phyloP scores from a whole-genome alignment of 2,797 vertebrate genomes.

The Holocentrus rufus region DNA sequence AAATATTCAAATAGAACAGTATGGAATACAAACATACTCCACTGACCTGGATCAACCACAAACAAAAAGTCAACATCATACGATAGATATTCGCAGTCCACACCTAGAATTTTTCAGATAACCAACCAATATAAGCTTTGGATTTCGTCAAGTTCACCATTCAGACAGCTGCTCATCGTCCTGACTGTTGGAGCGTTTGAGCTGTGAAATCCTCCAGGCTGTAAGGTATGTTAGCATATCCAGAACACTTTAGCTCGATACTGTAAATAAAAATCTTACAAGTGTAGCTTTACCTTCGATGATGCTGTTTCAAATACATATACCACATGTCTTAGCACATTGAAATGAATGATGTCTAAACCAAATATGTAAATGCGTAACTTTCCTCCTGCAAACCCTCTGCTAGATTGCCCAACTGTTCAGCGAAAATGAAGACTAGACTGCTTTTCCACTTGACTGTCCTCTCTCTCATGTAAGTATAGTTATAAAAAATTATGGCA shows the following conservation, averaged over 20 bases:
- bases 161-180: not conserved
- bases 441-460: constrained; percentile 30
- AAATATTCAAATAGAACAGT: constrained; percentile 22
- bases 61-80: not conserved
- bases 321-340: no score
- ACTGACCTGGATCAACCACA: not conserved
- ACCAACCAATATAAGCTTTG: constrained; percentile 29
- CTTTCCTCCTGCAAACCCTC: not conserved
- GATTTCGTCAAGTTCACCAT: not conserved
- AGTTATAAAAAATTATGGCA: not conserved
- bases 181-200: not conserved
- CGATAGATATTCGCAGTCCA: constrained; percentile 10
- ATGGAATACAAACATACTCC: not conserved
- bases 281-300: not conserved
- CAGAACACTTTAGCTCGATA: not conserved
- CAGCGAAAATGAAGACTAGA: constrained; percentile 33
- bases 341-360: no score
- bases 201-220: constrained; percentile 10
- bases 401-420: constrained; percentile 4
- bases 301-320: no score
- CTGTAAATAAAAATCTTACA: not conserved
- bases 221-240: constrained; percentile 23
- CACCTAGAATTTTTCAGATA: constrained; percentile 41
- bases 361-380: not conserved
- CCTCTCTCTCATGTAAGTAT: constrained; percentile 49